Conservation (phyloP, 2,888 invertebrate species). For the Orthonychiurus folsomi region DNA sequence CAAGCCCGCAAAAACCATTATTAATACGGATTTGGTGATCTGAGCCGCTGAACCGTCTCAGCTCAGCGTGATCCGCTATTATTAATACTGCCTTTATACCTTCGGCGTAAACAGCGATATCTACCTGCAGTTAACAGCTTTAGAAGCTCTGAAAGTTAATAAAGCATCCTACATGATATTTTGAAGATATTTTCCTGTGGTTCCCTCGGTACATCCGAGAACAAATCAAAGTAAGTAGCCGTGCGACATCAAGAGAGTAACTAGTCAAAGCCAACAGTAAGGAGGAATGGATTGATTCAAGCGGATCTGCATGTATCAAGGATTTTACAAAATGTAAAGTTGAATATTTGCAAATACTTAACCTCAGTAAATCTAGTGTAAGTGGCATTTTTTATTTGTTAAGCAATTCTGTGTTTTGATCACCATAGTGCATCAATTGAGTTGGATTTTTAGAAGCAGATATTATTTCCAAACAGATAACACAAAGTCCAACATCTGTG, state of each 20-base stretch:
- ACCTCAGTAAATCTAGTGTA: constrained; percentile 85
- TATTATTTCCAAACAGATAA: constrained; percentile 54
- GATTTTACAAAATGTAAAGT: constrained; percentile 85
- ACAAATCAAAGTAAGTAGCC: constrained; percentile 70
- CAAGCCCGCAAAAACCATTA: too few relatives aligned
- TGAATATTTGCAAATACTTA: constrained; percentile 74
- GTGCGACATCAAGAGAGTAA: constrained; percentile 94
- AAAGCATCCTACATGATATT: too few relatives aligned
- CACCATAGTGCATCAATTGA: too few relatives aligned
- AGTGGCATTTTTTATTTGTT: too few relatives aligned
- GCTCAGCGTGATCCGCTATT: too few relatives aligned
- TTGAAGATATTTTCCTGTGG: constrained; percentile 45
- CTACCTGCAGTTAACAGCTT: too few relatives aligned
- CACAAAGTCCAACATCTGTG: constrained; percentile 78
- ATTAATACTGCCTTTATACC: too few relatives aligned
- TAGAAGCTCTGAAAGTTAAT: too few relatives aligned
- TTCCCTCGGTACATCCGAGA: constrained; percentile 43
- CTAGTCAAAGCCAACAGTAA: constrained; percentile 85
- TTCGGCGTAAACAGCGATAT: too few relatives aligned
- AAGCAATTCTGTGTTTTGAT: too few relatives aligned
- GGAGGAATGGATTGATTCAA: constrained; percentile 76
- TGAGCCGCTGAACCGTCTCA: too few relatives aligned
- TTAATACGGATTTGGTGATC: too few relatives aligned
- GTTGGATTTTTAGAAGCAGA: constrained; percentile 14
- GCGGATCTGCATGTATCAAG: constrained; percentile 90